Evolutionary conservation across 2,113 vertebrate species (phyloP).

Genomic region (Poicephalus gulielmi): DNA sequence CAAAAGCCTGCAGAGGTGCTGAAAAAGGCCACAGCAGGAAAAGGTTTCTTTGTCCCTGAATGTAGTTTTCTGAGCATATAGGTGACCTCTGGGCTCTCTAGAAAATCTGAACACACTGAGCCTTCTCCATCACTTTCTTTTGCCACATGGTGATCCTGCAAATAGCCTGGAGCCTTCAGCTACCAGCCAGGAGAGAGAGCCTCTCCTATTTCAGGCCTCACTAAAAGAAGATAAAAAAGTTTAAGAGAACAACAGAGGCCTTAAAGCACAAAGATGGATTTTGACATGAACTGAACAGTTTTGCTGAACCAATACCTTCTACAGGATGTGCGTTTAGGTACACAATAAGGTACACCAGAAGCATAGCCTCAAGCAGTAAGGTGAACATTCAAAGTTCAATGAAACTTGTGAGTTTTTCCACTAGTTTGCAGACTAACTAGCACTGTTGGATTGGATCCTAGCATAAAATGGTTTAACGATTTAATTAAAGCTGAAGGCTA

Average conservation of each 20-base stretch:
- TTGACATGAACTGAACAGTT: not conserved
- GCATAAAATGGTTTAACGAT: not conserved
- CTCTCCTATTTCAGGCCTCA: not conserved
- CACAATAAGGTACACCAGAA: accelerated
- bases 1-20: not conserved
- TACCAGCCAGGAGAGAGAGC: not conserved
- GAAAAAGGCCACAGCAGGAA: not conserved
- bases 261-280: not conserved
- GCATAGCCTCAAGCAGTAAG: not conserved
- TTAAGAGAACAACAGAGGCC: not conserved
- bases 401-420: not conserved
- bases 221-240: not conserved
- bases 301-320: not conserved
- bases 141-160: not conserved
- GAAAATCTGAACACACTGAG: not conserved
- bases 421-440: not conserved
- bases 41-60: not conserved
- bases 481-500: not conserved
- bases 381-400: not conserved
- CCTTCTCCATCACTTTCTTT: not conserved
- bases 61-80: not conserved
- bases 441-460: not conserved
- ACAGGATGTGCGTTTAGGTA: not conserved
- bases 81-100: not conserved
- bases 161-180: not conserved